Evolutionary conservation across 2,888 invertebrate species (phyloP).

Genomic region (Rhimphoctona megacephalus): DNA sequence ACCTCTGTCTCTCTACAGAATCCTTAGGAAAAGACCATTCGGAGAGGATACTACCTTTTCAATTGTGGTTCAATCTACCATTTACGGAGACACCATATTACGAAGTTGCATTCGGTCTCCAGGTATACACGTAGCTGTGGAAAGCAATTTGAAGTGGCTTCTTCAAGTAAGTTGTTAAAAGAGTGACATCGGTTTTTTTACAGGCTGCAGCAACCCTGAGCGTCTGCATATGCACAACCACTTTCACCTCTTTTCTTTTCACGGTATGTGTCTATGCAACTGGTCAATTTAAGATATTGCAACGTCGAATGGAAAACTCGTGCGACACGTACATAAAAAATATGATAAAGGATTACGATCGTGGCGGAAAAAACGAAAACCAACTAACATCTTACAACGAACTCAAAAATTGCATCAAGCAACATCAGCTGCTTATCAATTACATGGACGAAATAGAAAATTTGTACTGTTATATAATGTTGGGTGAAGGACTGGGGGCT

Average conservation of each 20-base stretch:
- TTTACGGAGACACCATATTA: constrained; percentile 70
- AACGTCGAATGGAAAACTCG: constrained; percentile 58
- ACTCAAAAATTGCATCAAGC: constrained; percentile 63
- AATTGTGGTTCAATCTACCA: constrained; percentile 67
- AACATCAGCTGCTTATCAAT: constrained; percentile 67
- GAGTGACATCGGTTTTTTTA: background rate
- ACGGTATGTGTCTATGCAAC: constrained; percentile 67
- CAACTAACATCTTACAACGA: constrained; percentile 38
- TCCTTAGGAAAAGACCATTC: constrained; percentile 65
- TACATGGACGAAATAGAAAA: constrained; percentile 66
- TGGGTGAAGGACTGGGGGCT: constrained; percentile 62
- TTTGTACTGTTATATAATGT: constrained; percentile 67
- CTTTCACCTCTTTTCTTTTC: constrained; percentile 66
- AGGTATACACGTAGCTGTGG: constrained; percentile 62
- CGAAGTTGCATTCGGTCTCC: constrained; percentile 63
- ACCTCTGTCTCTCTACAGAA: constrained; percentile 25
- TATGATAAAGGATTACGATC: background rate
- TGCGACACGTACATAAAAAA: constrained; percentile 40
- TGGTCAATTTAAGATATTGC: constrained; percentile 71
- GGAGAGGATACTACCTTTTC: constrained; percentile 68
- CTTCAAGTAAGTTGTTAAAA: background rate
- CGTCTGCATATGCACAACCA: constrained; percentile 53
- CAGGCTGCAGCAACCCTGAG: constrained; percentile 53
- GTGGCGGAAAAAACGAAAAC: background rate
- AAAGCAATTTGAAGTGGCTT: background rate